These are phyloP conservation scores for Thunnus thynnus DNA, from an alignment of 2,113 vertebrate species.

Conservation along the genomic window DNA sequence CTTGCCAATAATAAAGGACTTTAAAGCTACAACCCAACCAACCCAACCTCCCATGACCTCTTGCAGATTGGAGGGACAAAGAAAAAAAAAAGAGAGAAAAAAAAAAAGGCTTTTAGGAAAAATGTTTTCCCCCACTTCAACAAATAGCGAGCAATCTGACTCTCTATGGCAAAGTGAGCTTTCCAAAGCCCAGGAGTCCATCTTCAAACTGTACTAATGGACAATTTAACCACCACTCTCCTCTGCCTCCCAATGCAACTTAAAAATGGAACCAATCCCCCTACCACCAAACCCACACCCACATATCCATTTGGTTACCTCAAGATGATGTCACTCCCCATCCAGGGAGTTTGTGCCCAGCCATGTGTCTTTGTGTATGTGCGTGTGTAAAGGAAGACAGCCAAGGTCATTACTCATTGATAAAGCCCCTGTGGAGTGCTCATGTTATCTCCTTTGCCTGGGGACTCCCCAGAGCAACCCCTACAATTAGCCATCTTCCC, in stretches of 20 bases:
- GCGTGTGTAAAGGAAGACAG: constrained; percentile 38
- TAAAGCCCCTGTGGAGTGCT: constrained; percentile 61
- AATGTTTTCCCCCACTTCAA: constrained; percentile 39
- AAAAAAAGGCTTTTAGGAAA: constrained; percentile 57
- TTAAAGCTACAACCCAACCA: background rate
- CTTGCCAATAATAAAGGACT: background rate
- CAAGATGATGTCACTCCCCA: constrained; percentile 62
- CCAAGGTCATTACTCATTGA: constrained; percentile 80
- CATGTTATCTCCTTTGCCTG: constrained; percentile 70
- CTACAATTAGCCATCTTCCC: constrained; percentile 74
- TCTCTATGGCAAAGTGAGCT: constrained; percentile 26
- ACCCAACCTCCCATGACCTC: background rate
- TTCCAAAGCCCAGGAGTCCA: constrained; percentile 61
- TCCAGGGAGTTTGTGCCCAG: constrained; percentile 17
- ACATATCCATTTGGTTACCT: constrained; percentile 69
- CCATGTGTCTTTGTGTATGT: constrained; percentile 25
- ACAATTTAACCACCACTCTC: constrained; percentile 63
- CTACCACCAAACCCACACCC: constrained; percentile 27
- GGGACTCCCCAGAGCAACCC: constrained; percentile 67
- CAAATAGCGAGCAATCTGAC: constrained; percentile 33
- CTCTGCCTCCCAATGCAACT: constrained; percentile 44
- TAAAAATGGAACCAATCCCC: constrained; percentile 52
- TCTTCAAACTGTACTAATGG: constrained; percentile 70
- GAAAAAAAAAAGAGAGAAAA: constrained; percentile 16
- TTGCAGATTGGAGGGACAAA: background rate